phyloP scores from a whole-genome alignment of 2,797 vertebrate genomes.

The Lutjanus argentimaculatus region DNA sequence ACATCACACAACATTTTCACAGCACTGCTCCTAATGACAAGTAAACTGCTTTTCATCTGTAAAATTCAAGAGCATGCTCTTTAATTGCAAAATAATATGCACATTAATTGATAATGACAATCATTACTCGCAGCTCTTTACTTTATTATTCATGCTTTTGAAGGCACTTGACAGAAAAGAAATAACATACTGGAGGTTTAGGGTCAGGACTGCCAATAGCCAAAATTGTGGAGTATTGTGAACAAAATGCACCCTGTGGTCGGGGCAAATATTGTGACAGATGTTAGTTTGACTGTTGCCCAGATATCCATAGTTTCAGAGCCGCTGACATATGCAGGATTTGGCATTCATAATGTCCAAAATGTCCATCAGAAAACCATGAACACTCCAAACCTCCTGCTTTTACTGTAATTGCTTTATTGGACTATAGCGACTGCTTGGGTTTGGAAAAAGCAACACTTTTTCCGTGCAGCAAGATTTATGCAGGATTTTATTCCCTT shows the following conservation, averaged over 20 bases:
- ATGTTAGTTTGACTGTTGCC: slow-evolving; percentile 60
- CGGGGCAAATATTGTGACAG: slow-evolving; percentile 53
- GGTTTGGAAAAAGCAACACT: slow-evolving; percentile 20
- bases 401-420: slow-evolving; percentile 51
- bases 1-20: background rate
- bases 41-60: background rate
- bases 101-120: background rate
- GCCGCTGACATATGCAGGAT: slow-evolving; percentile 51
- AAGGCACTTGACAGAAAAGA: background rate
- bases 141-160: slow-evolving; percentile 1
- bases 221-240: slow-evolving; percentile 30
- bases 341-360: slow-evolving; percentile 54
- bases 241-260: slow-evolving; percentile 25
- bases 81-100: slow-evolving; percentile 4
- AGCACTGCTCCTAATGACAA: background rate
- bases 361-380: slow-evolving; percentile 45
- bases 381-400: slow-evolving; percentile 39
- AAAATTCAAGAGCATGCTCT: background rate
- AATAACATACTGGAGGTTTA: slow-evolving; percentile 14
- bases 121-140: slow-evolving; percentile 1
- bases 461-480: slow-evolving; percentile 22
- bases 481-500: slow-evolving; percentile 21
- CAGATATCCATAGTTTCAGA: slow-evolving; percentile 45
- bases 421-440: slow-evolving; percentile 16
- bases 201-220: background rate